phyloP scores from a whole-genome alignment of 1,140 invertebrate species.

The Aethina tumida region DNA sequence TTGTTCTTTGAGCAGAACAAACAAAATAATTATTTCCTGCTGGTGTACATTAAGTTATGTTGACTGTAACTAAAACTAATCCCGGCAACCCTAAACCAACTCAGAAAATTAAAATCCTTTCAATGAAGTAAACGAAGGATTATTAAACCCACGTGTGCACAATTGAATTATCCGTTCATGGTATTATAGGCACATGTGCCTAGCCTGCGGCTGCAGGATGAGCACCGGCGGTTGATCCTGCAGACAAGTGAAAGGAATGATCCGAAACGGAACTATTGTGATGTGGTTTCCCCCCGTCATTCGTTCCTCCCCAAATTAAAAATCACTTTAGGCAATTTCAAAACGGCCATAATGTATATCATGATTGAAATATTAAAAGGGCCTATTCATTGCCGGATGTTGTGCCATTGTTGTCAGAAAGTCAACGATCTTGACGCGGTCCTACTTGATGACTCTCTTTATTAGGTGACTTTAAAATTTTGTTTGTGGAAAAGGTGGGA shows the following conservation, averaged over 20 bases:
- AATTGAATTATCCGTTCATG: background rate
- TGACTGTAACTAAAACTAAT: no score
- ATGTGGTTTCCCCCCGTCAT: constrained; percentile 1
- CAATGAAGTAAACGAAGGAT: no score
- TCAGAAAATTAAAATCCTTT: no score
- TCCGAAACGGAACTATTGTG: constrained; percentile 5
- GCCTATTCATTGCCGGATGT: constrained; percentile 2
- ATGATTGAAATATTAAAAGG: constrained; percentile 6
- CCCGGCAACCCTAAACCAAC: no score
- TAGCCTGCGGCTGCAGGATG: constrained; percentile 1
- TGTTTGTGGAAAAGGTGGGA: no score
- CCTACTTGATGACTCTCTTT: no score
- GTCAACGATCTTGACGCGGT: no score
- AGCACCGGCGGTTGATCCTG: constrained; percentile 1
- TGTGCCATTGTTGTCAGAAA: no score
- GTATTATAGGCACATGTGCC: background rate
- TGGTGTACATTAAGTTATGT: no score
- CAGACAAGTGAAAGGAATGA: constrained; percentile 1
- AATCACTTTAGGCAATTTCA: background rate
- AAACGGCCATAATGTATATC: constrained; percentile 1
- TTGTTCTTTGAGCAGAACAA: background rate
- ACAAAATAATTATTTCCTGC: constrained; percentile 2
- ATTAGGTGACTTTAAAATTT: no score
- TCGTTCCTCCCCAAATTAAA: background rate
- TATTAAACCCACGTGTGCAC: no score